Base-by-base conservation (phyloP, 2,888 invertebrate species). In the Aphodius sticticus region DNA sequence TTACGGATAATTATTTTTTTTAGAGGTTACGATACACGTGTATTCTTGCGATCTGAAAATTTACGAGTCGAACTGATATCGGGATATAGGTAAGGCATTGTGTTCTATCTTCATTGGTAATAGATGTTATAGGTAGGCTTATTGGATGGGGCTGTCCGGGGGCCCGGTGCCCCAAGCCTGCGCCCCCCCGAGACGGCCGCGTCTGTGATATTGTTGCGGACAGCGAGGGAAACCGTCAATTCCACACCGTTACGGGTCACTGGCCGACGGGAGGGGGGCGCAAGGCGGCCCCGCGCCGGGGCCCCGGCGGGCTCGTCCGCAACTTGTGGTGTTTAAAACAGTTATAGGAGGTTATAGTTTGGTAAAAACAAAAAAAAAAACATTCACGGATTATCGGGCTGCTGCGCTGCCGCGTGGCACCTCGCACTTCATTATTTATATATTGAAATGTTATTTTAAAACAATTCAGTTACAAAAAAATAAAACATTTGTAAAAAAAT, bases 391-490 rank as follows among this genome's bases (percentile, higher is more conserved):
- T 81, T 81, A 80, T 83, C 82, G 83, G 82, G 82, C 53, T 53
- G 82, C 83, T 83, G 84, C 84, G 83, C 84, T 82, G 82, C 81
- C 80, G 82, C 82, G 83, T 81, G 82, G 80, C 82, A 82, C 84
- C 84, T 86, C 86, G 87, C 86, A 84, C 83, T 74, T 87, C 84
- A 86, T 87, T 86, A 87, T 87, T 87, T 86, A 86, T 74, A 74
- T 87, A 87, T 87, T 85, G 86, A 88, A 87, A 88, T 88, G 87
- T 87, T 88, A 87, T 87, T 88, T 88, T 88, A 85, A 86, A 86
- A 83, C 86, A 85, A 87, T 88, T 88, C 86, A 87, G 88, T 88
- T 88, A 88, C 86, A 86, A 88, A 87, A 87, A 87, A 83, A 84
- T 80, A 82, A 74, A 87, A 87, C 84, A 87, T 88, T 88, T 88